These are phyloP conservation scores for Cephus runcator DNA, from an alignment of 2,888 invertebrate species.

Conservation along the genomic window DNA sequence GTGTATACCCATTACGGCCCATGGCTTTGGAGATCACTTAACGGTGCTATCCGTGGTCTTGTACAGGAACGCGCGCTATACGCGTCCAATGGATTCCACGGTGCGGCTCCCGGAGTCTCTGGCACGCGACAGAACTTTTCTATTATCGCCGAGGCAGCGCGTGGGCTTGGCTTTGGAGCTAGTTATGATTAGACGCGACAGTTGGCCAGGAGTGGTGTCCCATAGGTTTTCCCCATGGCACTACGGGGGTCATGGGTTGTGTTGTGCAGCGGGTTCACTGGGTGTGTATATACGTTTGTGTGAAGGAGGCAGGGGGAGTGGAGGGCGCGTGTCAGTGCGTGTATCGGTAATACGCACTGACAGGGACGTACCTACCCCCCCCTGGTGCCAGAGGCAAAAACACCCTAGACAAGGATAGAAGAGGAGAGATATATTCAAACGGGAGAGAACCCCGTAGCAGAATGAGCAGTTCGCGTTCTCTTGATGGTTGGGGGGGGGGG, in stretches of 20 bases:
- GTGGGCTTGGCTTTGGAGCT: conserved; percentile 54
- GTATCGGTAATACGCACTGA: conserved; percentile 62
- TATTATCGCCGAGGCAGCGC: conserved; percentile 23
- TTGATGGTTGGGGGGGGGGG: neutral
- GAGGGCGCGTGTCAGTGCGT: conserved; percentile 32
- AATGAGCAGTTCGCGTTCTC: conserved; percentile 55
- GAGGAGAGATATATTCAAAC: conserved; percentile 42
- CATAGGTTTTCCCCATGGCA: neutral
- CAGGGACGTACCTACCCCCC: conserved; percentile 52
- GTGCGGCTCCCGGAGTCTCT: neutral
- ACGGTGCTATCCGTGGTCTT: neutral
- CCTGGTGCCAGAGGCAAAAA: conserved; percentile 20
- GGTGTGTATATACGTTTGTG: conserved; percentile 18
- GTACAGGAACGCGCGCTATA: neutral
- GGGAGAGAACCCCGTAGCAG: conserved; percentile 42
- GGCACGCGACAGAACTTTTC: conserved; percentile 29
- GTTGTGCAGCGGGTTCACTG: conserved; percentile 16
- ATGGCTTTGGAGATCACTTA: neutral
- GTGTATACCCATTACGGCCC: neutral
- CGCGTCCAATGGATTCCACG: neutral
- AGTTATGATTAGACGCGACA: conserved; percentile 64
- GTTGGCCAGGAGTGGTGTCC: conserved; percentile 48
- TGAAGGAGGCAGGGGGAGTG: neutral
- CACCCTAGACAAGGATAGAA: conserved; percentile 24
- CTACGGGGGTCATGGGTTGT: conserved; percentile 7